Evolutionary conservation across 2,888 invertebrate genomes (phyloP).

Genomic region (Steinernema scapterisci): DNA sequence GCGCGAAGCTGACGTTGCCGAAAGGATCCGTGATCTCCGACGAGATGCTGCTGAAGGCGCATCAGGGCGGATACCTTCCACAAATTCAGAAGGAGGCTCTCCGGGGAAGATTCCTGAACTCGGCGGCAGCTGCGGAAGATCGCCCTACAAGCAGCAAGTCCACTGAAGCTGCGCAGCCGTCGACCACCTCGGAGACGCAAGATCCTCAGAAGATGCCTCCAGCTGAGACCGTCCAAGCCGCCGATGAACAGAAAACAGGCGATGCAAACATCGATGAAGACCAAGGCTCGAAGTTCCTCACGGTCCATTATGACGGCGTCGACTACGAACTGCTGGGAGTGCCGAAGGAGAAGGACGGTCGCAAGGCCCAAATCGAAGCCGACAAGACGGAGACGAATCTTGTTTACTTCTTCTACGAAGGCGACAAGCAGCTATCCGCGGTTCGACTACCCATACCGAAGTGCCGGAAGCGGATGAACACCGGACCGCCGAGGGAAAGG

Average conservation of each 20-base stretch:
- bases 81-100: neutral
- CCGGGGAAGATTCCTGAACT: neutral
- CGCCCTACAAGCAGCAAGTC: neutral
- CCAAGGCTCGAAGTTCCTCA: neutral
- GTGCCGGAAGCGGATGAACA: neutral
- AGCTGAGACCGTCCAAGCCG: too few relatives aligned
- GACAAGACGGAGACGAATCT: neutral
- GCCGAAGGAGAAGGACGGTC: neutral
- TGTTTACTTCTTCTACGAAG: neutral
- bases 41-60: neutral
- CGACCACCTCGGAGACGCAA: too few relatives aligned
- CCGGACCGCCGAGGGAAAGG: neutral
- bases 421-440: neutral
- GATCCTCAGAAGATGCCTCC: too few relatives aligned
- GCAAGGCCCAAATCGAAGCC: neutral
- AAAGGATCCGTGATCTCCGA: neutral
- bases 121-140: too few relatives aligned
- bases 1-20: neutral
- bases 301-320: neutral
- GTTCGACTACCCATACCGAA: neutral
- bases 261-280: neutral
- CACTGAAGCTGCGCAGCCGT: neutral
- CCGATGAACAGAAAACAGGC: too few relatives aligned
- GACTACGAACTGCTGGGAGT: slow-evolving; percentile 20
- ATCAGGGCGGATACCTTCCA: neutral